These are phyloP conservation scores for Melozone crissalis DNA, from an alignment of 2,113 vertebrate genomes.

Conservation along the genomic window DNA sequence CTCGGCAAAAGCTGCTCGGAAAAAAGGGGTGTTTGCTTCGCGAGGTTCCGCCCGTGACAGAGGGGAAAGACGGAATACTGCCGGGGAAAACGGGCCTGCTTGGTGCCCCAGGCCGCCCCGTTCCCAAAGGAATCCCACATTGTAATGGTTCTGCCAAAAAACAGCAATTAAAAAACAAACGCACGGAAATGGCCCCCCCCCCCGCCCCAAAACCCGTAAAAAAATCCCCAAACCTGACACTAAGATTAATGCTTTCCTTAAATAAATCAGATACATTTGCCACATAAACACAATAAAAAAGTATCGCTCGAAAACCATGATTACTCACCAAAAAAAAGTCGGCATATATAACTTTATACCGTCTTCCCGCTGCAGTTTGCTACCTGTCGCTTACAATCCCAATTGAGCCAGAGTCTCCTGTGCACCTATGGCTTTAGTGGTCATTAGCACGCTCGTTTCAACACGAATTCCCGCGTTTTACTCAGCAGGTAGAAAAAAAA, in stretches of 20 bases:
- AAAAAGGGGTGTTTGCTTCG: neutral
- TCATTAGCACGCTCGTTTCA: neutral
- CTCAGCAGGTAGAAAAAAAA: neutral
- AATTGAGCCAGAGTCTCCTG: neutral
- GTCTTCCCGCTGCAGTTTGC: slow-evolving; percentile 19
- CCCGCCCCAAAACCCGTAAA: neutral
- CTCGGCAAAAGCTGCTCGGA: slow-evolving; percentile 27
- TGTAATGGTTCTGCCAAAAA: slow-evolving; percentile 61
- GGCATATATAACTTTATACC: neutral
- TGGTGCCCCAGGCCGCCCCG: neutral
- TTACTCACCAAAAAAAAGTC: slow-evolving; percentile 61
- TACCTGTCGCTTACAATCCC: neutral
- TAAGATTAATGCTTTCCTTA: slow-evolving; percentile 63
- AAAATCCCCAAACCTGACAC: slow-evolving; percentile 45
- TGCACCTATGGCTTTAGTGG: slow-evolving; percentile 54
- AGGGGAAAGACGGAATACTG: slow-evolving; percentile 17
- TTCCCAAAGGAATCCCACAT: slow-evolving; percentile 53
- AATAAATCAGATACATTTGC: slow-evolving; percentile 70
- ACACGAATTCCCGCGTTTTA: neutral
- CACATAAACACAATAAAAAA: slow-evolving; percentile 62
- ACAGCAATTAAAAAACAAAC: neutral
- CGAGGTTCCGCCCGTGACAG: slow-evolving; percentile 1
- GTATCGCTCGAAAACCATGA: slow-evolving; percentile 62
- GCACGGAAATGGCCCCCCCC: neutral
- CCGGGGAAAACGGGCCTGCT: neutral